Evolutionary conservation across 2,888 invertebrate species (phyloP), one percentile per base, ranked within the genome.

Genomic region (Platycnemis pennipes): DNA sequence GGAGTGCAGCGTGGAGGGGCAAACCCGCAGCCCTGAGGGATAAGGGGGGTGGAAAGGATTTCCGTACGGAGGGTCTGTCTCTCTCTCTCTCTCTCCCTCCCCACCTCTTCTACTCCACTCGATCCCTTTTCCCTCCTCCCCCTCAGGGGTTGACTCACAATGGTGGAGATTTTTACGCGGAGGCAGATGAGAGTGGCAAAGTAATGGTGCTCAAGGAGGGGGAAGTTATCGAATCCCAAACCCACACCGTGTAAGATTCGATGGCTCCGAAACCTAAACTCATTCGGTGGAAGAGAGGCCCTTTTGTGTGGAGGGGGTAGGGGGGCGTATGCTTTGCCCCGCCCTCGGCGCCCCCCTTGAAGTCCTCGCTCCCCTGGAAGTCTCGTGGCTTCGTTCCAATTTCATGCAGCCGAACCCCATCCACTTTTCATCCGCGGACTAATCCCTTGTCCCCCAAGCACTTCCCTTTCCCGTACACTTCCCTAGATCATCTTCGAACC

Each of bases 261-360:
- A 91, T 91, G 63, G 91, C 63, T 37, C 63, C 56, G 91, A 44
- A 91, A 91, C 56, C 63, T 91, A 91, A 91, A 91, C 91, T 91
- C 91, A 91, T 91, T 91, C 91, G 53, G 63, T 45, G 87, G 87
- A 63, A n/a, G 63, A 88, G n/a, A n/a, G 31, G 26, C 63, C 63
- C 91, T 91, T 91, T 91, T 91, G 63, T 91, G 91, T 42, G 26
- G 44, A 42, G 56, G 22, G 42, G 56, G 56, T 42, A 13, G 44
- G 26, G 56, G 22, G 42, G 56, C 37, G 31, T 7, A 13, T 69
- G 7, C 31, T n/a, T 11, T 7, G 69, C 31, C 31, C 49, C 69
- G 3, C 69, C 69, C 69, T 13, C 22, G 31, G 69, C 31, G 31
- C 7, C 49, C 13, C 13, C 4, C 49, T 19, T 49, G 0, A 49